phyloP scores from a whole-genome alignment of 2,797 vertebrate species.

The Pseudomugil tenellus region DNA sequence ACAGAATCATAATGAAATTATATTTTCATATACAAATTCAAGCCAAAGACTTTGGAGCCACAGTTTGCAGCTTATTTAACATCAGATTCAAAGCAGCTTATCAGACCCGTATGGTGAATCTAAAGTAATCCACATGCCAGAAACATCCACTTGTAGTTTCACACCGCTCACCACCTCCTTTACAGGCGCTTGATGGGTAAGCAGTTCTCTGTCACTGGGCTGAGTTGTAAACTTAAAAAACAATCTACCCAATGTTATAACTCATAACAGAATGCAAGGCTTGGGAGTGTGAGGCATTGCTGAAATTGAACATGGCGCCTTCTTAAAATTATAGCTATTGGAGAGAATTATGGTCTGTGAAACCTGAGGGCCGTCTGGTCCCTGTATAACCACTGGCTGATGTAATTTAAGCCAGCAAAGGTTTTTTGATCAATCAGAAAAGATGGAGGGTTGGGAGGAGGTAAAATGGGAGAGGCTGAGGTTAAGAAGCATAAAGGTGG shows the following conservation, averaged over 20 bases:
- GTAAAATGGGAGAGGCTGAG: conserved; percentile 29
- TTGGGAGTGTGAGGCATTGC: conserved; percentile 46
- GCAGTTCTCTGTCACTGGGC: conserved; percentile 56
- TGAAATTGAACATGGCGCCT: conserved; percentile 77
- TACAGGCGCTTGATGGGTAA: conserved; percentile 58
- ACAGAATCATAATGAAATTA: neutral
- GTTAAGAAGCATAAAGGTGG: conserved; percentile 54
- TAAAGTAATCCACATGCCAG: neutral
- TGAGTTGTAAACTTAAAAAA: conserved; percentile 74
- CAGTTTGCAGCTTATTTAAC: neutral
- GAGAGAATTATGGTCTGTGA: conserved; percentile 76
- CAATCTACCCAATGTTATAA: conserved; percentile 70
- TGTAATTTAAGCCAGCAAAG: conserved; percentile 77
- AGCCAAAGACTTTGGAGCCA: neutral
- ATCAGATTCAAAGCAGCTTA: neutral
- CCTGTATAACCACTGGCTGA: conserved; percentile 63
- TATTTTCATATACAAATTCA: neutral
- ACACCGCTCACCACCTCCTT: conserved; percentile 19
- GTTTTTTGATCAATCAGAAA: conserved; percentile 72
- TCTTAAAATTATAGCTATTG: conserved; percentile 72
- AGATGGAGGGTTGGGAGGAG: conserved; percentile 44
- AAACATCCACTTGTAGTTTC: conserved; percentile 27
- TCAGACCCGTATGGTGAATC: neutral
- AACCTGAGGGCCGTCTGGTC: conserved; percentile 64
- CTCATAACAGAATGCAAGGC: conserved; percentile 66